Conservation (phyloP, 1,140 invertebrate species). For the Bombyx mandarina region DNA sequence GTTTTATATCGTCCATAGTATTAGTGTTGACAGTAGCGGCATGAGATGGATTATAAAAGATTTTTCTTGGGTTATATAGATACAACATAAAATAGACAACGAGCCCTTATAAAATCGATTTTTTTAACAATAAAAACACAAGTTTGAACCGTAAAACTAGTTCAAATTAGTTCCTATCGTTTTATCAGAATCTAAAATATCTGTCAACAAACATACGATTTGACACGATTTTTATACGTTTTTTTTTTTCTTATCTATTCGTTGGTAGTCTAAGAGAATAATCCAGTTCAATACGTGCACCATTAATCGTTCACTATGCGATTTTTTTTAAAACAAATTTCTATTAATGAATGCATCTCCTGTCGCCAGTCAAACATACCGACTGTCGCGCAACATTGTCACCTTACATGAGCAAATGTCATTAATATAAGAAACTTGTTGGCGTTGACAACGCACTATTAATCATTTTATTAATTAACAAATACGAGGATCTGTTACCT, state of each 20-base stretch:
- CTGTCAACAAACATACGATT: not conserved
- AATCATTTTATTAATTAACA: constrained; percentile 20
- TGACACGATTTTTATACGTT: too few species aligned
- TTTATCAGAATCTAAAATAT: too few species aligned
- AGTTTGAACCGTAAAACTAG: too few species aligned
- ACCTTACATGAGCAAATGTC: constrained; percentile 1
- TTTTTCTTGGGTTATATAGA: too few species aligned
- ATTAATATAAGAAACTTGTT: constrained; percentile 18
- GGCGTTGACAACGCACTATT: constrained; percentile 17
- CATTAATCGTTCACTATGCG: not conserved
- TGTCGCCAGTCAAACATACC: not conserved
- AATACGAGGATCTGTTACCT: not conserved
- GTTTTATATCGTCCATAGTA: too few species aligned
- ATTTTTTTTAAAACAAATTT: not conserved
- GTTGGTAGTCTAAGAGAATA: too few species aligned
- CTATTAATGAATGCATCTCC: not conserved
- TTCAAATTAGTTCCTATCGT: too few species aligned
- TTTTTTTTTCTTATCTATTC: not conserved
- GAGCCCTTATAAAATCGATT: too few species aligned
- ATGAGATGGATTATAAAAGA: too few species aligned
- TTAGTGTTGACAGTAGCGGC: too few species aligned
- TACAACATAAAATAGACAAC: too few species aligned
- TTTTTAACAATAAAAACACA: too few species aligned
- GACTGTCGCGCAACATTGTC: not conserved
- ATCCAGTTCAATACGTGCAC: not conserved